These are phyloP conservation scores for Mareca strepera DNA, from an alignment of 2,797 vertebrate species.

Conservation along the genomic window DNA sequence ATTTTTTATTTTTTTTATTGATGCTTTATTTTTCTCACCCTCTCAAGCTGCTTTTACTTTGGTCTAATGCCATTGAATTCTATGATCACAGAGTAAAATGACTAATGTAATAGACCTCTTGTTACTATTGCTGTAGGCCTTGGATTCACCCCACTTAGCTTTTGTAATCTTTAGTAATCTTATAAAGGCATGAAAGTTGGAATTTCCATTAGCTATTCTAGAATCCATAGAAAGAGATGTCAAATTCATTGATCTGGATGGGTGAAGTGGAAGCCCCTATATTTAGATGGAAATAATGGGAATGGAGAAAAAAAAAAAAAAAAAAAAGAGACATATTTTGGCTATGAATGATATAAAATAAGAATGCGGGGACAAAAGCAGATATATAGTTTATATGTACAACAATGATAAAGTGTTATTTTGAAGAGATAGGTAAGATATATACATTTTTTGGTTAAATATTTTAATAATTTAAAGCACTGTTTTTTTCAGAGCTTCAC, in stretches of 20 bases:
- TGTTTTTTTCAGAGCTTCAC: background rate
- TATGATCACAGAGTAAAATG: background rate
- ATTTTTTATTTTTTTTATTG: background rate
- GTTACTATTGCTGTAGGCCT: background rate
- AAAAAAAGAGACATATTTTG: background rate
- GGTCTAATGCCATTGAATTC: background rate
- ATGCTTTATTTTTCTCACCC: background rate
- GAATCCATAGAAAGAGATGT: background rate
- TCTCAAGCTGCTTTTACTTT: background rate
- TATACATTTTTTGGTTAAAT: background rate
- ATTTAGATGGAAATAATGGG: background rate
- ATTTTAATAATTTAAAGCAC: background rate
- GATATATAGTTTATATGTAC: background rate
- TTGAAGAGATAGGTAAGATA: background rate
- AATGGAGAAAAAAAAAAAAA: background rate
- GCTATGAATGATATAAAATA: background rate
- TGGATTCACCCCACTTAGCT: background rate
- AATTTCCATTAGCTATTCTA: background rate
- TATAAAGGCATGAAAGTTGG: background rate
- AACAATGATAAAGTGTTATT: background rate
- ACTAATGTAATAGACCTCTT: background rate
- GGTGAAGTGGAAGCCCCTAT: background rate
- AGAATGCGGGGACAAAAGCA: background rate
- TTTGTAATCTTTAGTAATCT: background rate
- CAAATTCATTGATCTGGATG: background rate